Percentiles rank a stretch among this genome's conserved stretches.
These are phyloP conservation scores for Pipistrellus pygmaeus DNA, from an alignment of 2,797 vertebrate genomes.

Conservation along the genomic window DNA sequence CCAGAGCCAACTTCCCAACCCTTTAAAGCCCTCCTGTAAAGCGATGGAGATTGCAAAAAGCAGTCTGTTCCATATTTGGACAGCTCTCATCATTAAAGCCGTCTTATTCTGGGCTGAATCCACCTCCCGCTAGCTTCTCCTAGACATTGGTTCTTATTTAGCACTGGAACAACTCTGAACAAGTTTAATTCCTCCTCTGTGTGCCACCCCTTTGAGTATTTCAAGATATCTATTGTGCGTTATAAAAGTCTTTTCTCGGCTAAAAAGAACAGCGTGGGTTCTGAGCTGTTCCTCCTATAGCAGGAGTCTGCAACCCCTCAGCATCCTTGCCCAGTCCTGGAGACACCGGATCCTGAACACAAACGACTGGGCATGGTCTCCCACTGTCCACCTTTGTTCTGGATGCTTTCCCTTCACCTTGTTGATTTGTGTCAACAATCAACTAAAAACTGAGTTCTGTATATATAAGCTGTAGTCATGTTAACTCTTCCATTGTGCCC, in stretches of 20 bases:
- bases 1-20: neutral
- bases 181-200: constrained; percentile 8
- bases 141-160: neutral
- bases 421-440: neutral
- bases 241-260: constrained; percentile 25
- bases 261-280: neutral
- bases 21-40: neutral
- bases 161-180: neutral
- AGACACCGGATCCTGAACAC: neutral
- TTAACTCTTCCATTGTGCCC: neutral
- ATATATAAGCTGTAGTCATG: neutral
- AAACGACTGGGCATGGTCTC: neutral
- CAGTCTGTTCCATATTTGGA: constrained; percentile 52
- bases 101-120: neutral
- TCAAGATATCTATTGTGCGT: constrained; percentile 8
- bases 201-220: constrained; percentile 33
- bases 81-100: constrained; percentile 48
- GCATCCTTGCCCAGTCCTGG: neutral
- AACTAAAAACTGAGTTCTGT: neutral
- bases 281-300: neutral
- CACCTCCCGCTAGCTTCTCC: neutral
- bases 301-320: neutral
- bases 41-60: neutral
- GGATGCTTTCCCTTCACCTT: neutral
- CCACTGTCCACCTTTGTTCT: neutral